Conservation (phyloP, 2,797 vertebrate genomes). For the Microctenopoma steveboyesi region DNA sequence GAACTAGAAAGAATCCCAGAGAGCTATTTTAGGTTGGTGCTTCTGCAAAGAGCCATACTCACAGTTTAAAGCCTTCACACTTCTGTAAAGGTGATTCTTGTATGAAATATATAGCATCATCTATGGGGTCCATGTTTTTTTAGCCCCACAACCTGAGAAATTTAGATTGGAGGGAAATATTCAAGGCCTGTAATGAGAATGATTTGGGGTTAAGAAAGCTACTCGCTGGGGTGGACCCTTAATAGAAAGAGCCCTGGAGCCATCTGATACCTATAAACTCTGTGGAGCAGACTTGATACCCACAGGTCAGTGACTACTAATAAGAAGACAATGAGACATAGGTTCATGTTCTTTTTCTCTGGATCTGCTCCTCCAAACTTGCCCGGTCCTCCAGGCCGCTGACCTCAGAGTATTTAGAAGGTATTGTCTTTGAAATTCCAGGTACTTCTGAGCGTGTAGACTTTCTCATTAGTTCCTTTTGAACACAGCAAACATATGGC, state of each 20-base stretch:
- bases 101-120: constrained; percentile 58
- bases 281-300: constrained; percentile 82
- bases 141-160: constrained; percentile 62
- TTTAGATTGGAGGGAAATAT: constrained; percentile 79
- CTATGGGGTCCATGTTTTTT: constrained; percentile 53
- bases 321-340: constrained; percentile 86
- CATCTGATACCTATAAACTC: constrained; percentile 82
- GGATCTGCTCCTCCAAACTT: constrained; percentile 70
- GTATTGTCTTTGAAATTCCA: constrained; percentile 89
- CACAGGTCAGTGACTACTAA: constrained; percentile 87
- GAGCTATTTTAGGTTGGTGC: constrained; percentile 40
- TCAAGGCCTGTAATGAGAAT: constrained; percentile 75
- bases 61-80: constrained; percentile 46
- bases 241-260: constrained; percentile 79
- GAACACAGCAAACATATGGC: constrained; percentile 91
- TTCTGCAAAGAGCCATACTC: constrained; percentile 50
- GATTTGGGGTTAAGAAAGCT: constrained; percentile 80
- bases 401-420: constrained; percentile 83
- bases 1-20: constrained; percentile 43
- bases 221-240: constrained; percentile 74
- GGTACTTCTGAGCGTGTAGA: constrained; percentile 87
- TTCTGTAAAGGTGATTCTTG: constrained; percentile 55
- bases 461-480: constrained; percentile 93
- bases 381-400: constrained; percentile 69
- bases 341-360: constrained; percentile 76